Evolutionary conservation across 2,888 invertebrate genomes (phyloP).

Genomic region (Zhuqinia jingwanae): DNA sequence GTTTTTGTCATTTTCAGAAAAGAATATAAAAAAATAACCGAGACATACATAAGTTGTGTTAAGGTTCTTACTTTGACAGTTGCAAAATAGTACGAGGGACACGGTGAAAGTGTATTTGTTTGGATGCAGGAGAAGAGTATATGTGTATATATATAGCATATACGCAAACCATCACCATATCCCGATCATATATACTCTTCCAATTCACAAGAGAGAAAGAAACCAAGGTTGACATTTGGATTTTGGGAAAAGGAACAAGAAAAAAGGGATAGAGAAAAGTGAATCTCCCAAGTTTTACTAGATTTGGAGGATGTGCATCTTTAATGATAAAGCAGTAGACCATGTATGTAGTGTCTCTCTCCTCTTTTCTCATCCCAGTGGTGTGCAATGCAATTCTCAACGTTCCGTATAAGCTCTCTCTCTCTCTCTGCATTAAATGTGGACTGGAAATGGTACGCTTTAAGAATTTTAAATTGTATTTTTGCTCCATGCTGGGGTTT

Average conservation of each 20-base stretch:
- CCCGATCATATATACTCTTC: conserved; percentile 52
- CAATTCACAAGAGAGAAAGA: conserved; percentile 57
- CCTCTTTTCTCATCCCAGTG: not conserved
- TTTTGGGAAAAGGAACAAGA: conserved; percentile 29
- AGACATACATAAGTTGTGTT: not conserved
- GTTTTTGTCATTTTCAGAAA: not conserved
- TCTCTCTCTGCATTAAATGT: conserved; percentile 53
- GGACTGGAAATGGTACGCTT: conserved; percentile 44
- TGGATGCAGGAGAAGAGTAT: conserved; percentile 32
- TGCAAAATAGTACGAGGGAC: not conserved
- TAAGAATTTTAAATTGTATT: conserved; percentile 33
- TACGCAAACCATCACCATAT: not conserved
- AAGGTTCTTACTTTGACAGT: not conserved
- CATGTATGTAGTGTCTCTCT: conserved; percentile 22
- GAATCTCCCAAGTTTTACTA: conserved; percentile 50
- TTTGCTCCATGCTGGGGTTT: not conserved
- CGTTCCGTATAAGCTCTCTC: too few relatives aligned
- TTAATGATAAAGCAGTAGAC: conserved; percentile 68
- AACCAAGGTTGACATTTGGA: conserved; percentile 59
- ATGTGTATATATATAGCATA: not conserved
- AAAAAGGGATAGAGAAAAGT: conserved; percentile 8
- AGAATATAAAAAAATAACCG: too few relatives aligned
- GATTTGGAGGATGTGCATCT: conserved; percentile 20
- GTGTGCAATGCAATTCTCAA: too few relatives aligned
- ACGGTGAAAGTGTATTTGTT: not conserved